Conservation (phyloP, 2,113 vertebrate genomes). For the Fukomys damarensis region DNA sequence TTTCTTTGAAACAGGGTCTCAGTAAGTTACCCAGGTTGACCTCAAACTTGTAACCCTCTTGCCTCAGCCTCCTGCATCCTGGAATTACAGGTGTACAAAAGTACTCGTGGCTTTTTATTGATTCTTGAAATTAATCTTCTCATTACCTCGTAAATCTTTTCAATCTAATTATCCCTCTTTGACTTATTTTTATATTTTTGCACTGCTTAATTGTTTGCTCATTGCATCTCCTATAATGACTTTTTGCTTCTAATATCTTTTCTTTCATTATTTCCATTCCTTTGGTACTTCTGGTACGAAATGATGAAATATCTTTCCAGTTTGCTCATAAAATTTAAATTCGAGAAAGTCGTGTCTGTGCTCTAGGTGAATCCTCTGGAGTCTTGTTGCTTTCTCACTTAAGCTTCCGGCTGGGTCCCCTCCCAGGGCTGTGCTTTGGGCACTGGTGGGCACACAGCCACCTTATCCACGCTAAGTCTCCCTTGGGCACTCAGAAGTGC, state of each 20-base stretch:
- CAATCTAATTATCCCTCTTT: neutral
- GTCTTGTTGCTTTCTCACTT: neutral
- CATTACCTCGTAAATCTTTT: neutral
- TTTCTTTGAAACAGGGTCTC: neutral
- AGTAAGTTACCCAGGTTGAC: neutral
- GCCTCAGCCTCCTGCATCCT: neutral
- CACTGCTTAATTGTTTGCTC: neutral
- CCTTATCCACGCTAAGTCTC: neutral
- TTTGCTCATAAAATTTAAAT: neutral
- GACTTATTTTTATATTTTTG: neutral
- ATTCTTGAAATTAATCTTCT: neutral
- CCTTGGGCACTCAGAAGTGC: neutral
- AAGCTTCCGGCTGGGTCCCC: neutral
- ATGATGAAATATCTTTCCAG: neutral
- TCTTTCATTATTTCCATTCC: neutral
- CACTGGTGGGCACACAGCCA: neutral
- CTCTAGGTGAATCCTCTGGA: neutral
- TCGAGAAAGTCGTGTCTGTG: neutral
- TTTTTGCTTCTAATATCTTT: neutral
- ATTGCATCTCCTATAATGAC: neutral
- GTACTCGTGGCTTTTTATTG: neutral
- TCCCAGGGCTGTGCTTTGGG: neutral
- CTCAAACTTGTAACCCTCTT: neutral
- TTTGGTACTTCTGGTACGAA: neutral
- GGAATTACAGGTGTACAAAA: neutral